Evolutionary conservation across 2,113 vertebrate species (phyloP).

Genomic region (Thermophis baileyi): DNA sequence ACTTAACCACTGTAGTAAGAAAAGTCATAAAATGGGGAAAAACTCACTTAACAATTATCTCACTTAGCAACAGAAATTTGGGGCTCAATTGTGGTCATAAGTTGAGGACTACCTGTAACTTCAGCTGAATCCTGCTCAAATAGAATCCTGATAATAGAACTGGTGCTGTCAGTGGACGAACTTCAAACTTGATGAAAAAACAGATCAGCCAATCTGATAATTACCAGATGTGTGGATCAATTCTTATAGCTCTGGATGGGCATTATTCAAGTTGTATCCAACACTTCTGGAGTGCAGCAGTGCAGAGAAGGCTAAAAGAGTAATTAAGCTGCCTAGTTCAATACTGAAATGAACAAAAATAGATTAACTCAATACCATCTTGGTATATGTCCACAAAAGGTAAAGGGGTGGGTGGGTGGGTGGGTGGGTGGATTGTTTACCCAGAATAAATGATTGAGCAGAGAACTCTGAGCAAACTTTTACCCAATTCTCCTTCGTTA

Average conservation of each 20-base stretch:
- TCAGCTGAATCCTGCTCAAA: neutral
- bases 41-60: neutral
- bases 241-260: neutral
- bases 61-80: neutral
- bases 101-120: neutral
- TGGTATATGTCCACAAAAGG: neutral
- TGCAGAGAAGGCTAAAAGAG: neutral
- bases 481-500: slow-evolving; percentile 66
- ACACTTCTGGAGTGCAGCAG: neutral
- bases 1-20: neutral
- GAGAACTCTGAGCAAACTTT: slow-evolving; percentile 22
- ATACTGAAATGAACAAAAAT: neutral
- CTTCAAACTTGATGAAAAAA: neutral
- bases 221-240: neutral
- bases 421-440: neutral
- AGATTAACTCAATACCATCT: neutral
- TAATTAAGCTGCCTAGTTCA: neutral
- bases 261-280: neutral
- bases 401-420: neutral
- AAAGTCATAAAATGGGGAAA: neutral
- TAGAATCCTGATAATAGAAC: neutral
- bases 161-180: neutral
- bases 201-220: neutral
- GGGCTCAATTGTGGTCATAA: neutral
- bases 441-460: neutral